Evolutionary conservation across 2,888 invertebrate genomes (phyloP).

Genomic region (Trichopoda pennipes): DNA sequence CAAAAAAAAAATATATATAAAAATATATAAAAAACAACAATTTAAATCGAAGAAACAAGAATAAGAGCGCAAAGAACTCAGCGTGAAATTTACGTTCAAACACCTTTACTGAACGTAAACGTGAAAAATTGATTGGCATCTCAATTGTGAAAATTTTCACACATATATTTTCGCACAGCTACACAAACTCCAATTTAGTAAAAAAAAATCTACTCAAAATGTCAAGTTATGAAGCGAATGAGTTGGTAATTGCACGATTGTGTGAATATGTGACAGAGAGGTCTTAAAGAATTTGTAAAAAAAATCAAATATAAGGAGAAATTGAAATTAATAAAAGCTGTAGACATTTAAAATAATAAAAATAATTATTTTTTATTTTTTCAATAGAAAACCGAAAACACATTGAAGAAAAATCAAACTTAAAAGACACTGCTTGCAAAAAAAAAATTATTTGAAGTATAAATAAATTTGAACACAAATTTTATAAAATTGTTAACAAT

Average conservation of each 20-base stretch:
- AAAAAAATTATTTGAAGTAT: too few species aligned
- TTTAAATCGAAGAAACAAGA: conserved; percentile 11
- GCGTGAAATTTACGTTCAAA: conserved; percentile 70
- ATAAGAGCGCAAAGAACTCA: conserved; percentile 34
- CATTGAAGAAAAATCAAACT: too few species aligned
- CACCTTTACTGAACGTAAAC: conserved; percentile 74
- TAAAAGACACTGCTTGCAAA: too few species aligned
- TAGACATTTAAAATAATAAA: background rate
- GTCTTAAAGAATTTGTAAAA: conserved; percentile 31
- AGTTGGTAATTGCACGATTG: too few species aligned
- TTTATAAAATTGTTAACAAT: too few species aligned
- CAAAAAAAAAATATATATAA: background rate
- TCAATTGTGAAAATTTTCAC: conserved; percentile 72
- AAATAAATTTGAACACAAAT: too few species aligned
- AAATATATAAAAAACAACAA: background rate
- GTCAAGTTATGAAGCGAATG: background rate
- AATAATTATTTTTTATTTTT: background rate
- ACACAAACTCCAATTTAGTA: background rate
- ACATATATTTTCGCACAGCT: conserved; percentile 31
- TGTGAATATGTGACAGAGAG: background rate
- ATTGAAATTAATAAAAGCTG: background rate
- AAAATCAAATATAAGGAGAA: background rate
- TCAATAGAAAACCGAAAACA: too few species aligned
- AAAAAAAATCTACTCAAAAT: conserved; percentile 1
- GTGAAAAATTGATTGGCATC: conserved; percentile 78